These are phyloP conservation scores for Conops quadrifasciatus DNA, from an alignment of 2,888 invertebrate species.

Conservation along the genomic window DNA sequence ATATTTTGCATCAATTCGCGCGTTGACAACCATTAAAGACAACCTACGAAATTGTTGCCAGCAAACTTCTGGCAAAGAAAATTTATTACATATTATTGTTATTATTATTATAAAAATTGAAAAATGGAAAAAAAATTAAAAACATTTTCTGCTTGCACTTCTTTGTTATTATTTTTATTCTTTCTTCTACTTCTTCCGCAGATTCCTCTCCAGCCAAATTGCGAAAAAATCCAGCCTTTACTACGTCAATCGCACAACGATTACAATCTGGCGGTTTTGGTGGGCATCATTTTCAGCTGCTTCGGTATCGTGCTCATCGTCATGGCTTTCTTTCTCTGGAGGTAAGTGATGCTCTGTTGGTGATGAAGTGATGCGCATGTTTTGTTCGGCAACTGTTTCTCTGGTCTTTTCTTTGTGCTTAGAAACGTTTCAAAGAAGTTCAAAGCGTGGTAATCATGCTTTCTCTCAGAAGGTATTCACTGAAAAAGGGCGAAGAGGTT, in stretches of 20 bases:
- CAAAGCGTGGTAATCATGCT: no score
- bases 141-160: not conserved
- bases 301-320: constrained; percentile 75
- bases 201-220: constrained; percentile 74
- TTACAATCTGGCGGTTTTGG: constrained; percentile 76
- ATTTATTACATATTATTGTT: no score
- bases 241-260: constrained; percentile 71
- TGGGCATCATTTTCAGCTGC: constrained; percentile 75
- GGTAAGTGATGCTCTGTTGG: constrained; percentile 68
- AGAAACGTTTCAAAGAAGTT: constrained; percentile 3
- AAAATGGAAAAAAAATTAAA: no score
- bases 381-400: no score
- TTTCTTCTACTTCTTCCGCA: constrained; percentile 44
- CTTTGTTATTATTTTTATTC: constrained; percentile 8
- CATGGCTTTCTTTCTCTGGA: constrained; percentile 77
- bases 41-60: no score
- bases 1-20: no score
- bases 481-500: no score
- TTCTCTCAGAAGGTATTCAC: no score
- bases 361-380: not conserved
- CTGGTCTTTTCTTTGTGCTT: not conserved
- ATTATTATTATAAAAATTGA: no score
- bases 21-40: no score
- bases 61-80: no score
- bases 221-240: constrained; percentile 72